Evolutionary conservation across 1,140 invertebrate species (phyloP).

Genomic region (Neuroterus valhalla): DNA sequence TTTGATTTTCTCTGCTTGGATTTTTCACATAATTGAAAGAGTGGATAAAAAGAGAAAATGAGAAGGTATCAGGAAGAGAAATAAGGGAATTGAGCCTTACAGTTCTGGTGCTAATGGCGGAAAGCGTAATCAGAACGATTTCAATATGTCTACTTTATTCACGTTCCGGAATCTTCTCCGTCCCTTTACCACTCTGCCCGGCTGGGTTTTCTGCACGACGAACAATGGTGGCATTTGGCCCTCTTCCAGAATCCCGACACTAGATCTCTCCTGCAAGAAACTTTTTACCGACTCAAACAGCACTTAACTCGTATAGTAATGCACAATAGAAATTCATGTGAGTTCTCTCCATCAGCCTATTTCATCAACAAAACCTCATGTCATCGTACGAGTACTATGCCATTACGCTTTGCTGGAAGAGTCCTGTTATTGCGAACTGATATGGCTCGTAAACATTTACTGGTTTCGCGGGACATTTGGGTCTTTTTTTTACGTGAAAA

Average conservation of each 20-base stretch:
- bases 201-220: slow-evolving; percentile 34
- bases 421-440: too few relatives aligned
- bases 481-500: too few relatives aligned
- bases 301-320: slow-evolving; percentile 59
- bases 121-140: slow-evolving; percentile 35
- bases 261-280: slow-evolving; percentile 48
- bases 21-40: slow-evolving; percentile 3
- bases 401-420: too few relatives aligned
- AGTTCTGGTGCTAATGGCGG: slow-evolving; percentile 3
- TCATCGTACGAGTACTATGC: too few relatives aligned
- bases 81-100: background rate
- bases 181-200: background rate
- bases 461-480: too few relatives aligned
- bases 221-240: slow-evolving; percentile 60
- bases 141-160: slow-evolving; percentile 38
- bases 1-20: background rate
- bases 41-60: background rate
- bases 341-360: background rate
- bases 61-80: background rate
- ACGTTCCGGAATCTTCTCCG: slow-evolving; percentile 12
- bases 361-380: background rate
- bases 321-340: slow-evolving; percentile 61
- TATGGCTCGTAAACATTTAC: too few relatives aligned
- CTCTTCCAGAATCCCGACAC: slow-evolving; percentile 48
- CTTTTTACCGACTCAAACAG: slow-evolving; percentile 59